A percentile compares a stretch with the other conserved stretches of the same genome.
These are phyloP conservation scores for Montipora efflorescens DNA, from an alignment of 64 coral and sea anemone species.

Conservation along the genomic window DNA sequence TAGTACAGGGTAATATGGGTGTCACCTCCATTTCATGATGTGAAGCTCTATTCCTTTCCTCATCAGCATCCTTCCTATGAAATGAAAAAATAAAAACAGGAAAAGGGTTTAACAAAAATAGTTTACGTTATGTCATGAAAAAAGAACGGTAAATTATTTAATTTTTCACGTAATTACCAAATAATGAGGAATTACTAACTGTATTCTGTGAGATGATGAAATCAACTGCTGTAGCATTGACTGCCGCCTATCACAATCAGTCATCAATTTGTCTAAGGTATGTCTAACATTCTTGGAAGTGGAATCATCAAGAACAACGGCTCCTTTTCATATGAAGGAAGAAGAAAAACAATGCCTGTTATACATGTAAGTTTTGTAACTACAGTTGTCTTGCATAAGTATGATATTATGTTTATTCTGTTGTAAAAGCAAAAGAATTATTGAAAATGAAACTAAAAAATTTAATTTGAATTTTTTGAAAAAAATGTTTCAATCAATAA, in stretches of 20 bases:
- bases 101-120: no score
- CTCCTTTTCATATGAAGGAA: conserved; percentile 33
- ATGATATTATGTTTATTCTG: no score
- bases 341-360: not conserved
- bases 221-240: conserved; percentile 95
- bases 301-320: conserved; percentile 87
- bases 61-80: conserved; percentile 80
- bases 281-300: conserved; percentile 83
- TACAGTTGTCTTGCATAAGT: not conserved
- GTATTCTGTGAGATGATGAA: conserved; percentile 93
- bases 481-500: no score
- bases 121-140: no score
- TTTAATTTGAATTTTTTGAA: no score
- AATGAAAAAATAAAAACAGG: not conserved
- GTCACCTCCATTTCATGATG: conserved; percentile 74
- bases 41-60: conserved; percentile 75
- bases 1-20: not conserved
- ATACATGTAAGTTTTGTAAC: not conserved
- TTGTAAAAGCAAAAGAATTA: no score
- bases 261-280: conserved; percentile 88
- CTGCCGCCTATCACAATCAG: conserved; percentile 96
- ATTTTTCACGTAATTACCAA: no score
- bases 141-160: no score
- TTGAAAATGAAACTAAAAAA: no score
- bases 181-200: conserved; percentile 57